These are phyloP conservation scores for Camponotus fellah DNA, from an alignment of 2,888 invertebrate species.

Conservation along the genomic window DNA sequence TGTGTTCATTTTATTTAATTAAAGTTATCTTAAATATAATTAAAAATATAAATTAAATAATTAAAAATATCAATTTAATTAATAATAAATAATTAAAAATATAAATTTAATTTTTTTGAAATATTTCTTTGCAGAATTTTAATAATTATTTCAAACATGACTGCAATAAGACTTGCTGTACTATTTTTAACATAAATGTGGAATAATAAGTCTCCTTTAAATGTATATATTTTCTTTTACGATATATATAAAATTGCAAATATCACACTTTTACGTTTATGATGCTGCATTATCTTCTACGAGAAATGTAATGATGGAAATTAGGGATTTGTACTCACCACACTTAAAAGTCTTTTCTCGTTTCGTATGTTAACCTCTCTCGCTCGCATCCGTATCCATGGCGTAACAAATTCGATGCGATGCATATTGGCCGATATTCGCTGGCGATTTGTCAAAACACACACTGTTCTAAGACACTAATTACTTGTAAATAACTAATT, in stretches of 20 bases:
- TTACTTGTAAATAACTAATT: not conserved
- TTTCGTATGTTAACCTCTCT: slow-evolving; percentile 64
- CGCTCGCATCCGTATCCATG: slow-evolving; percentile 76
- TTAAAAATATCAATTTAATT: too few species aligned
- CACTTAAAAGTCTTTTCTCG: slow-evolving; percentile 45
- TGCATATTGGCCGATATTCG: slow-evolving; percentile 61
- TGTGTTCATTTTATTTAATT: not conserved
- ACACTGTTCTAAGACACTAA: not conserved
- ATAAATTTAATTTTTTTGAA: too few species aligned
- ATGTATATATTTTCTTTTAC: not conserved
- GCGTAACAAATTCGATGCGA: slow-evolving; percentile 72
- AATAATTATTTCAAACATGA: not conserved
- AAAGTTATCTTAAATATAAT: too few species aligned
- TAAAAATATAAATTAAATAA: too few species aligned
- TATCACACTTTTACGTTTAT: not conserved
- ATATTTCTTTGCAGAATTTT: not conserved
- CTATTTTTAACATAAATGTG: not conserved
- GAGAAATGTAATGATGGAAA: not conserved
- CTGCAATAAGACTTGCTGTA: not conserved
- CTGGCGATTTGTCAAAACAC: not conserved
- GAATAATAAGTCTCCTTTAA: not conserved
- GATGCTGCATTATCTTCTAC: not conserved
- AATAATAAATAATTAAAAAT: too few species aligned
- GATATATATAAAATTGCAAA: not conserved
- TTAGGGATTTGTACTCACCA: slow-evolving; percentile 59